Percentiles rank a stretch among this genome's conserved stretches.
phyloP scores from a whole-genome alignment of 1,140 invertebrate species.

The Eufriesea mexicana region DNA sequence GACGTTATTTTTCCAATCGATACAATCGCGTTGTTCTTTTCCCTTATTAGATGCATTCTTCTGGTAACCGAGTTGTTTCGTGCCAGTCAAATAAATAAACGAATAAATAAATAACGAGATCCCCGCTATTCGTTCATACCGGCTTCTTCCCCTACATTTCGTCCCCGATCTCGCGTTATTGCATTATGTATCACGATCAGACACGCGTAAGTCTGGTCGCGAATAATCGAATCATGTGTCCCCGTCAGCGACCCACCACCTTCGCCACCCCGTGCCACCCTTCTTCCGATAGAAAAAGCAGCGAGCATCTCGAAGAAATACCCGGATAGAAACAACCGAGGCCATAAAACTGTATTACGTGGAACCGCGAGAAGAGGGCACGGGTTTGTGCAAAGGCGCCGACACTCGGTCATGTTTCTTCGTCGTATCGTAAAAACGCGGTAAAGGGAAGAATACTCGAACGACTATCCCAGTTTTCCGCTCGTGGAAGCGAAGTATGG shows the following conservation, averaged over 20 bases:
- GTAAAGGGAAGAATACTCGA: constrained; percentile 36
- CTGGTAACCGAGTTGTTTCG: too few species aligned
- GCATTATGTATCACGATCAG: constrained; percentile 28
- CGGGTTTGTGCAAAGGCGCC: constrained; percentile 47
- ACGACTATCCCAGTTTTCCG: constrained; percentile 27
- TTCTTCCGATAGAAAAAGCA: not conserved
- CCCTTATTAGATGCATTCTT: too few species aligned
- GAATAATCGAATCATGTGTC: constrained; percentile 25
- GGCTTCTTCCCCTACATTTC: not conserved
- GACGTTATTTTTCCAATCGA: too few species aligned
- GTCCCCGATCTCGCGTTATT: not conserved
- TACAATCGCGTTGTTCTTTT: too few species aligned
- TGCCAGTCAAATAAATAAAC: too few species aligned
- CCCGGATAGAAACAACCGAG: constrained; percentile 14
- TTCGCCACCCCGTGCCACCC: not conserved
- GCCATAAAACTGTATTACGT: constrained; percentile 59
- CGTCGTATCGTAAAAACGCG: constrained; percentile 58
- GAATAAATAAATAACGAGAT: too few species aligned
- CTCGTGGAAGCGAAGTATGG: constrained; percentile 26
- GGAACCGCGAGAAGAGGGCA: constrained; percentile 16
- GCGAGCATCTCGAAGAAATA: constrained; percentile 45
- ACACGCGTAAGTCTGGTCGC: not conserved
- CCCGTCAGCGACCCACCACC: not conserved
- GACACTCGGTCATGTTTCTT: constrained; percentile 46
- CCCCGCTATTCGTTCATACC: too few species aligned